These are phyloP conservation scores for Thaumetopoea pityocampa DNA, from an alignment of 1,140 invertebrate genomes.

Conservation along the genomic window DNA sequence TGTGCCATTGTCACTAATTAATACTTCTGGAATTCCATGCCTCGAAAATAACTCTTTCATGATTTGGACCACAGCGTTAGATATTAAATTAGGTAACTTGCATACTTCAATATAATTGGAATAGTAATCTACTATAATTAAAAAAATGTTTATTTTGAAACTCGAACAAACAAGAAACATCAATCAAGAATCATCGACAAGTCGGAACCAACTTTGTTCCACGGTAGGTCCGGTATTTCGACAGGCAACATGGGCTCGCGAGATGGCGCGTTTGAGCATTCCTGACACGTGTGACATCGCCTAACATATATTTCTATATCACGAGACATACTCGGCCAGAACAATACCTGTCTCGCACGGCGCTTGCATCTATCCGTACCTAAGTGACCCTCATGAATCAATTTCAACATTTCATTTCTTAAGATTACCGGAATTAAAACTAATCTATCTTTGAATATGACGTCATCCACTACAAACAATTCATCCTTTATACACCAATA, in stretches of 20 bases:
- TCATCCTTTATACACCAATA: slow-evolving; percentile 14
- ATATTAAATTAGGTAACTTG: slow-evolving; percentile 9
- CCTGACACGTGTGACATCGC: slow-evolving; percentile 26
- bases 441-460: slow-evolving; percentile 6
- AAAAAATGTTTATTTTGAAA: too few relatives aligned
- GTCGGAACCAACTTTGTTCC: slow-evolving; percentile 40
- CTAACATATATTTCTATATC: slow-evolving; percentile 37
- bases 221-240: slow-evolving; percentile 32
- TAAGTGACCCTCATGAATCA: slow-evolving; percentile 29
- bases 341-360: too few relatives aligned
- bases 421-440: slow-evolving; percentile 6
- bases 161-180: too few relatives aligned
- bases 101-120: slow-evolving; percentile 28
- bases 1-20: slow-evolving; percentile 53
- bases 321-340: slow-evolving; percentile 46
- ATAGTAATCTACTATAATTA: slow-evolving; percentile 31
- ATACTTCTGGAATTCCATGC: slow-evolving; percentile 44
- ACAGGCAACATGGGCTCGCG: slow-evolving; percentile 35
- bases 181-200: slow-evolving; percentile 29
- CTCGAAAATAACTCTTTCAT: slow-evolving; percentile 43
- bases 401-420: slow-evolving; percentile 4
- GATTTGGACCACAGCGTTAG: slow-evolving; percentile 6
- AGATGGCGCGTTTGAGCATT: slow-evolving; percentile 7
- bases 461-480: slow-evolving; percentile 7
- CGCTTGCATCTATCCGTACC: slow-evolving; percentile 34